phyloP scores from a whole-genome alignment of 2,113 vertebrate species.

The Donacobius atricapilla region DNA sequence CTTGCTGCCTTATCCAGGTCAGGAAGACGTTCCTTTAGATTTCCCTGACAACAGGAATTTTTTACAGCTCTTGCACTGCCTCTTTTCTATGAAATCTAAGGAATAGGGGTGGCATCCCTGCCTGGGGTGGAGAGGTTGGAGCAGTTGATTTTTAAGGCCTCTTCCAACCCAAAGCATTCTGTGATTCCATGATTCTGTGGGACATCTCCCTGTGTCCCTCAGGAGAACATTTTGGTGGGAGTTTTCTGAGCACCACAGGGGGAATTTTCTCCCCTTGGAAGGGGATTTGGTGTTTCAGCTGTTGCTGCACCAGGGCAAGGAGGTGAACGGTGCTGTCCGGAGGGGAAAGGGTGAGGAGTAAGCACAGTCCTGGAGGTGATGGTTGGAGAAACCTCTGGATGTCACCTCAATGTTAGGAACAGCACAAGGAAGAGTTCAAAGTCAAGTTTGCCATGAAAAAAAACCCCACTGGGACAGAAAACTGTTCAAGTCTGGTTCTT shows the following conservation, averaged over 20 bases:
- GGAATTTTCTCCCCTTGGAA: neutral
- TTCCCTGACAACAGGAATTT: neutral
- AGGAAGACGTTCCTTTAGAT: neutral
- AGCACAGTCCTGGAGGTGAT: neutral
- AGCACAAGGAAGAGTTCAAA: neutral
- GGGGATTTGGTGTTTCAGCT: neutral
- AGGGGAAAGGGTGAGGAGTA: neutral
- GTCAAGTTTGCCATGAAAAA: neutral
- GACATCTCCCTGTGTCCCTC: neutral
- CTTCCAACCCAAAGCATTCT: neutral
- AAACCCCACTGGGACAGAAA: neutral
- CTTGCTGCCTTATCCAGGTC: neutral
- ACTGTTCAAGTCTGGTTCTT: neutral
- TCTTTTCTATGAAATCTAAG: neutral
- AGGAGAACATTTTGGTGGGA: neutral
- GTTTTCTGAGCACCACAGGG: neutral
- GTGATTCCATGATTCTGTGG: neutral
- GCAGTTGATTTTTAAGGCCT: neutral
- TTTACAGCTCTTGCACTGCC: neutral
- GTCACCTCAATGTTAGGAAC: neutral
- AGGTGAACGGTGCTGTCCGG: neutral
- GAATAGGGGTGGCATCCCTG: neutral
- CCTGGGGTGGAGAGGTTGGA: rapidly evolving
- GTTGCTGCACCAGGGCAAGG: rapidly evolving
- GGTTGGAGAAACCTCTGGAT: neutral